Evolutionary conservation across 2,113 vertebrate genomes (phyloP).

Genomic region (Hippocampus guttulatus): DNA sequence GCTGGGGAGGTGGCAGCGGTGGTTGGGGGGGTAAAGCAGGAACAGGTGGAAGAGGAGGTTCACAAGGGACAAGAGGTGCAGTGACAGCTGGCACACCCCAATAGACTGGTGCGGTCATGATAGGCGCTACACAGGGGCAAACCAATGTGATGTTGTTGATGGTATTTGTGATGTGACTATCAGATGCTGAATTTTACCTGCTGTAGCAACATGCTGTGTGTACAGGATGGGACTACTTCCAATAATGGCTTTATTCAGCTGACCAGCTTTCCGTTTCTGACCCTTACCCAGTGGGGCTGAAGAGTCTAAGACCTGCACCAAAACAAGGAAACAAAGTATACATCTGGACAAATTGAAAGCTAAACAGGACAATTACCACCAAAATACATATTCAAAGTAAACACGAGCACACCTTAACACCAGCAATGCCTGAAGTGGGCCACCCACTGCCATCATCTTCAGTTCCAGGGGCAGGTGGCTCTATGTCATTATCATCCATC

Average conservation of each 20-base stretch:
- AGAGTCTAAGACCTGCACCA: constrained; percentile 58
- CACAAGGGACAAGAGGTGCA: constrained; percentile 70
- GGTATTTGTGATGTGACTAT: background rate
- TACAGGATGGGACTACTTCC: constrained; percentile 92
- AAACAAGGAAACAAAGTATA: background rate
- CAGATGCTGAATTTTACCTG: constrained; percentile 64
- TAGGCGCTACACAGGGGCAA: constrained; percentile 49
- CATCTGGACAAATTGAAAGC: background rate
- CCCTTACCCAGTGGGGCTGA: constrained; percentile 66
- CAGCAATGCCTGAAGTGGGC: constrained; percentile 48
- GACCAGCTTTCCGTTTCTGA: constrained; percentile 81
- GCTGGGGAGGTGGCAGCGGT: constrained; percentile 60
- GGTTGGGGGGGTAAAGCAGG: constrained; percentile 64
- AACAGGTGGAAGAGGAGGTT: constrained; percentile 60
- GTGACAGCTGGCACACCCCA: constrained; percentile 69
- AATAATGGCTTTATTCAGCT: constrained; percentile 79
- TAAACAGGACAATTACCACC: background rate
- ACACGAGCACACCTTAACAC: constrained; percentile 35
- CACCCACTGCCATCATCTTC: constrained; percentile 82
- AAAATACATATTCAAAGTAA: background rate
- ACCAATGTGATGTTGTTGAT: background rate
- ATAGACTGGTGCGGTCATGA: constrained; percentile 67
- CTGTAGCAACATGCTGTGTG: constrained; percentile 74
- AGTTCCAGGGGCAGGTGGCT: constrained; percentile 92
- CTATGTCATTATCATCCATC: constrained; percentile 89